Evolutionary conservation across 2,888 invertebrate genomes (phyloP).

Genomic region (Ophioninae sp.): DNA sequence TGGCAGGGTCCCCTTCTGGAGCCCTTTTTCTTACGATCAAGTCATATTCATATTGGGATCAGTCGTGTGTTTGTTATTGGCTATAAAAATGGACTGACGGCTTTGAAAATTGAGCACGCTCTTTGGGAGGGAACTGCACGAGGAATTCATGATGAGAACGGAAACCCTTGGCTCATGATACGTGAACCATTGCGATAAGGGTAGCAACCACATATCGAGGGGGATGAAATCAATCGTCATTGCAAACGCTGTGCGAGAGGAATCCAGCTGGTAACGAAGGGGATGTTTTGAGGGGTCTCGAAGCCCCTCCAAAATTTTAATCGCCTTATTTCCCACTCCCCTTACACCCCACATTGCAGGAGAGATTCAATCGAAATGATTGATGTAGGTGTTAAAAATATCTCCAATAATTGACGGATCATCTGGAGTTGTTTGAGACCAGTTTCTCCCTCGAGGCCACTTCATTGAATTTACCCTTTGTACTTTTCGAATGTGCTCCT

Average conservation of each 20-base stretch:
- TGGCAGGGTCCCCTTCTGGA: slow-evolving; percentile 27
- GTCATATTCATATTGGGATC: slow-evolving; percentile 57
- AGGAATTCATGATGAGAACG: slow-evolving; percentile 8
- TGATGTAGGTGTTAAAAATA: slow-evolving; percentile 52
- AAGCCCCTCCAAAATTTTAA: slow-evolving; percentile 18
- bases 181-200: slow-evolving; percentile 58
- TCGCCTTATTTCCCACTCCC: background rate
- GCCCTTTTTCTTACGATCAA: slow-evolving; percentile 48
- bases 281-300: background rate
- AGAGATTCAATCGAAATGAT: slow-evolving; percentile 14
- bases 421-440: slow-evolving; percentile 1
- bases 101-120: slow-evolving; percentile 44
- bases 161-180: slow-evolving; percentile 35
- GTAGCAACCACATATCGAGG: slow-evolving; percentile 18
- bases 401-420: slow-evolving; percentile 61
- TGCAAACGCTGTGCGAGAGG: slow-evolving; percentile 58
- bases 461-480: background rate
- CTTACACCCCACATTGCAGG: slow-evolving; percentile 10
- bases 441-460: background rate
- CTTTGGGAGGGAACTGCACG: slow-evolving; percentile 30
- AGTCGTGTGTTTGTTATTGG: slow-evolving; percentile 37
- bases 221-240: slow-evolving; percentile 59
- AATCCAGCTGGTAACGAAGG: slow-evolving; percentile 25
- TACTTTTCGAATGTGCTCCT: background rate
- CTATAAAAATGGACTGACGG: slow-evolving; percentile 11